Evolutionary conservation across 1,140 invertebrate species (phyloP).

Genomic region (Goniozus legneri): DNA sequence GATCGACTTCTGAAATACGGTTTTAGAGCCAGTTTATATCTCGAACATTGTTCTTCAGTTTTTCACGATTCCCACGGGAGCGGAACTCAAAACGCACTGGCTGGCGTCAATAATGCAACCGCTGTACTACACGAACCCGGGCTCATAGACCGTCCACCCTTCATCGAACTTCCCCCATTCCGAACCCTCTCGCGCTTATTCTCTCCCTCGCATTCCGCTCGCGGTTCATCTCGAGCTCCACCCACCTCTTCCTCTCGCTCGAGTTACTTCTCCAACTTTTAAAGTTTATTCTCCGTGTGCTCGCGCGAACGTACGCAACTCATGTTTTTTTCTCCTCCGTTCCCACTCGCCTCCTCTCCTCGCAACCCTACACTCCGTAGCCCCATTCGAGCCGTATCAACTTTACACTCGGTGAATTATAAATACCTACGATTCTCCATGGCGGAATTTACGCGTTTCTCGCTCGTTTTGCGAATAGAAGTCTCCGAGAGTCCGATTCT

Average conservation of each 20-base stretch:
- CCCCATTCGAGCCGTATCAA: no score
- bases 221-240: conserved; percentile 5
- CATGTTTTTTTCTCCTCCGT: conserved; percentile 3
- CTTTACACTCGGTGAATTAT: conserved; percentile 38
- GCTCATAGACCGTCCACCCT: no score
- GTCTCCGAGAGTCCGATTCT: conserved; percentile 12
- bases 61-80: no score
- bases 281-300: conserved; percentile 38
- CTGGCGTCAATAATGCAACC: no score
- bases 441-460: conserved; percentile 22
- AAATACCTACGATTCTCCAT: conserved; percentile 36
- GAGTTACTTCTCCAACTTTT: conserved; percentile 40
- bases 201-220: not conserved
- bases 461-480: conserved; percentile 25
- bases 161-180: no score
- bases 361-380: conserved; percentile 11
- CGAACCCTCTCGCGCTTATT: no score
- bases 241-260: conserved; percentile 7
- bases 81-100: no score
- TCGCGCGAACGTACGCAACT: no score
- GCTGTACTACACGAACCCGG: no score
- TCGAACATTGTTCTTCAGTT: no score
- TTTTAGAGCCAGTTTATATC: no score
- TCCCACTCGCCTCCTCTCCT: conserved; percentile 1
- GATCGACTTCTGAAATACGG: no score